Conservation (phyloP, 2,113 vertebrate genomes). For the Corvus hawaiiensis region DNA sequence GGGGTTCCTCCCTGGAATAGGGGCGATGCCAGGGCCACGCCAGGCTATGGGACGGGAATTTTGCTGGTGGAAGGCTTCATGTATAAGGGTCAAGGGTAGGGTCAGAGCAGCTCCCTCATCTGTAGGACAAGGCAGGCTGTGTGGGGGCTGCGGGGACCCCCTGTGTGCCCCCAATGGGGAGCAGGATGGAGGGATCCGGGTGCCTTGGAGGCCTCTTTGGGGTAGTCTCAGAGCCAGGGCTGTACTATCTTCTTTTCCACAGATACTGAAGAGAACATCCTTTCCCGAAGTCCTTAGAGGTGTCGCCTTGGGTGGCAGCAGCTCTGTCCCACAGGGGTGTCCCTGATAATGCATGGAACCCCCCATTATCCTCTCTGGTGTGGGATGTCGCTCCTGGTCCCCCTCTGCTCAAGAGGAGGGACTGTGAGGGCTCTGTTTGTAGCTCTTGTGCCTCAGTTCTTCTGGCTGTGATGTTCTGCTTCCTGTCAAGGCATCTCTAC, state of each 20-base stretch:
- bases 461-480: background rate
- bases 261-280: background rate
- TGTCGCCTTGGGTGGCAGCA: background rate
- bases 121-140: background rate
- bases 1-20: background rate
- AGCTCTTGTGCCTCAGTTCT: background rate
- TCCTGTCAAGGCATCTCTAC: rapidly evolving
- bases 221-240: rapidly evolving
- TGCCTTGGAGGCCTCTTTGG: background rate
- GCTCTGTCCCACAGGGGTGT: background rate
- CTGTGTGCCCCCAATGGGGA: background rate
- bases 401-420: rapidly evolving
- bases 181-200: background rate
- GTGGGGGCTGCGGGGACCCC: background rate
- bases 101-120: background rate
- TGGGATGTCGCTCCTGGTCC: background rate
- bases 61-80: background rate
- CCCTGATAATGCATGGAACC: rapidly evolving
- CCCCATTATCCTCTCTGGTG: rapidly evolving
- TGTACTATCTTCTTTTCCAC: rapidly evolving
- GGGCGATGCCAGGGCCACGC: no score
- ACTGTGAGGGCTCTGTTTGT: no score
- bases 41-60: background rate
- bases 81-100: rapidly evolving
- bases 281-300: rapidly evolving